These are phyloP conservation scores for Ceramica pisi DNA, from an alignment of 2,888 invertebrate species.

Conservation along the genomic window DNA sequence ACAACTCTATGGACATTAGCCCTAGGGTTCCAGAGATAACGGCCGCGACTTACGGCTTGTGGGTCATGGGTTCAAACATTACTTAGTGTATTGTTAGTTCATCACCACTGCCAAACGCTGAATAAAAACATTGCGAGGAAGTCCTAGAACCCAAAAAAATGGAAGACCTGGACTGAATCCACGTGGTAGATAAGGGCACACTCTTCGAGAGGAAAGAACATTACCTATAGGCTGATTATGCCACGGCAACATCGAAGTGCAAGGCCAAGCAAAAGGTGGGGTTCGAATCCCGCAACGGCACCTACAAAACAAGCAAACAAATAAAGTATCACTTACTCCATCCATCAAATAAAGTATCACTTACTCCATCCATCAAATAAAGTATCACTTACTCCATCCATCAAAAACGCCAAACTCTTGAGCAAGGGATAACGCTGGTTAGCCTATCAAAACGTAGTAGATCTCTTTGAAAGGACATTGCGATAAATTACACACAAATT, in stretches of 20 bases:
- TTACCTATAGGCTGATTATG: neutral
- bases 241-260: neutral
- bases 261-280: slow-evolving; percentile 3
- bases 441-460: neutral
- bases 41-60: neutral
- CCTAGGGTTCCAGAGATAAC: too few relatives aligned
- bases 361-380: neutral
- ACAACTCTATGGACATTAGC: too few relatives aligned
- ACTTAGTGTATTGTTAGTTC: neutral
- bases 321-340: too few relatives aligned
- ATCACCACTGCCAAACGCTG: neutral
- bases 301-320: slow-evolving; percentile 11
- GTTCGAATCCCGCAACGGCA: neutral
- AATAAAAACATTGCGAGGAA: neutral
- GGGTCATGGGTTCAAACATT: neutral
- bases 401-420: slow-evolving; percentile 21
- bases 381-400: slow-evolving; percentile 34
- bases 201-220: neutral
- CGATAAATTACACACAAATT: slow-evolving; percentile 82
- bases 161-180: neutral
- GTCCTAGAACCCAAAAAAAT: neutral
- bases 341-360: too few relatives aligned
- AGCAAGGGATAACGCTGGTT: slow-evolving; percentile 2
- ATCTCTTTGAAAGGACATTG: slow-evolving; percentile 32
- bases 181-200: neutral